Percentiles rank a stretch among this genome's conserved stretches.
Evolutionary conservation across 1,140 invertebrate genomes (phyloP).

Genomic region (Drosophila mauritiana): DNA sequence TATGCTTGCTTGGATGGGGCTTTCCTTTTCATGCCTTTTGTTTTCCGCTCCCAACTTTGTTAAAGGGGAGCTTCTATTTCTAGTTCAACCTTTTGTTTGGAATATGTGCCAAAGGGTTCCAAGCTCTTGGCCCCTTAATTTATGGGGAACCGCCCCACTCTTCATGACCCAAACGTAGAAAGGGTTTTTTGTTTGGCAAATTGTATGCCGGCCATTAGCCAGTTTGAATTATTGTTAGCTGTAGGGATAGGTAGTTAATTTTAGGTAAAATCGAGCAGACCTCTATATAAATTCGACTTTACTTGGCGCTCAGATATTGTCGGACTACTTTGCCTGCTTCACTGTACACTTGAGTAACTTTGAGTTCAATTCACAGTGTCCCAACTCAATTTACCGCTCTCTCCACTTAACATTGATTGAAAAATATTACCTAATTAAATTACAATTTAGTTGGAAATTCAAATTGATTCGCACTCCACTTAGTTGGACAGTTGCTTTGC

Average conservation of each 20-base stretch:
- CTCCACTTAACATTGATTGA: constrained; percentile 15
- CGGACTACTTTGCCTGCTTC: background rate
- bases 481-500: constrained; percentile 38
- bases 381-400: constrained; percentile 6
- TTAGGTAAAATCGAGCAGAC: background rate
- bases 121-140: constrained; percentile 35
- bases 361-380: background rate
- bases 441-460: constrained; percentile 34
- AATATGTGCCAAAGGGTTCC: constrained; percentile 28
- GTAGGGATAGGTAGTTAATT: constrained; percentile 6
- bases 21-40: constrained; percentile 27
- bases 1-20: constrained; percentile 18
- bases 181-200: constrained; percentile 32
- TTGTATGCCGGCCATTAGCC: constrained; percentile 33
- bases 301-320: background rate
- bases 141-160: constrained; percentile 18
- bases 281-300: constrained; percentile 1
- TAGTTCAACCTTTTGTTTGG: constrained; percentile 40
- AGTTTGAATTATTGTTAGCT: constrained; percentile 37
- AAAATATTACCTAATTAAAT: constrained; percentile 37
- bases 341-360: background rate
- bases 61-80: constrained; percentile 5
- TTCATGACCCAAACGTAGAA: constrained; percentile 21
- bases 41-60: constrained; percentile 14
- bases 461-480: constrained; percentile 42